Evolutionary conservation across 2,797 vertebrate genomes (phyloP).

Genomic region (Gephyroberyx darwinii): DNA sequence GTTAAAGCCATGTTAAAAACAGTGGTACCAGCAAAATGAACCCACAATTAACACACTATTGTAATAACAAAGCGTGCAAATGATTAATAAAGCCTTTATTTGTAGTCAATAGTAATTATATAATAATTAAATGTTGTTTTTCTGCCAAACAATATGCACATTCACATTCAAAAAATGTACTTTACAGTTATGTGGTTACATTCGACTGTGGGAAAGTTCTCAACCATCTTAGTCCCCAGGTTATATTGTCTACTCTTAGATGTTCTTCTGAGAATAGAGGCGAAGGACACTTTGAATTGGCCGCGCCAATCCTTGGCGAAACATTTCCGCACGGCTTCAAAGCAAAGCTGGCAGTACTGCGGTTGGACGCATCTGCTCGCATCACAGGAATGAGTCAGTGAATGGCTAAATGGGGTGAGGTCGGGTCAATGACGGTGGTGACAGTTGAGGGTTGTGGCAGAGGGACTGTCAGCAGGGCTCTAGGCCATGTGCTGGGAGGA

Average conservation of each 20-base stretch:
- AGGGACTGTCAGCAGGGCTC: neutral
- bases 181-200: too few species aligned
- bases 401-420: constrained; percentile 7
- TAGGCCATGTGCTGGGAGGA: neutral
- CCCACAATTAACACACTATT: neutral
- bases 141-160: too few species aligned
- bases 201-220: too few species aligned
- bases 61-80: too few species aligned
- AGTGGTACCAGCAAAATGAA: too few species aligned
- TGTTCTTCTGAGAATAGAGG: neutral
- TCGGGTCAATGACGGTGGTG: neutral
- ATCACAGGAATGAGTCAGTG: neutral
- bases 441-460: neutral
- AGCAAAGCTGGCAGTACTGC: neutral
- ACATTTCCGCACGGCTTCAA: neutral
- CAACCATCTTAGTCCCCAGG: neutral
- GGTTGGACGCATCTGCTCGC: neutral
- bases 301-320: neutral
- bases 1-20: too few species aligned
- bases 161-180: too few species aligned
- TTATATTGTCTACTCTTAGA: neutral
- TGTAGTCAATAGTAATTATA: too few species aligned
- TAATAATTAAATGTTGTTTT: too few species aligned
- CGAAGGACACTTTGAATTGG: neutral
- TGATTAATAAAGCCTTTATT: too few species aligned